Evolutionary conservation across 1,140 invertebrate species (phyloP).

Genomic region (Drosophila teissieri): DNA sequence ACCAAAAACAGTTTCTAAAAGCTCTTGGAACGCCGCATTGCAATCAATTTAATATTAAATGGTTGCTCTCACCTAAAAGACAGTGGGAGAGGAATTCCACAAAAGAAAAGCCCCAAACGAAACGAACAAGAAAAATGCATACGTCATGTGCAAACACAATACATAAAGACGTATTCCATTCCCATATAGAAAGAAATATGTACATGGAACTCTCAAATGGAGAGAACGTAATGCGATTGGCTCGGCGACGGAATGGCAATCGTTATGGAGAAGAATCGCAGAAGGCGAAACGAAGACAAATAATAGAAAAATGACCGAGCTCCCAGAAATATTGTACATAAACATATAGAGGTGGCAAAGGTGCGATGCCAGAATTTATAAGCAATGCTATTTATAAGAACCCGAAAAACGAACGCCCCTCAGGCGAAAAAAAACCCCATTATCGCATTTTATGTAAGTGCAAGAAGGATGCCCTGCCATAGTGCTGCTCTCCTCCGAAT

Average conservation of each 20-base stretch:
- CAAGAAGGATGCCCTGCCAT: conserved; percentile 8
- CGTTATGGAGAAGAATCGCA: conserved; percentile 48
- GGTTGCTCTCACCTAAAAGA: conserved; percentile 28
- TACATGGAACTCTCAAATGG: conserved; percentile 26
- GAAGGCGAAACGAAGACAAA: conserved; percentile 51
- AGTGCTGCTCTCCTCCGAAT: conserved; percentile 68
- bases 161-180: conserved; percentile 18
- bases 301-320: conserved; percentile 49
- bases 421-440: conserved; percentile 43
- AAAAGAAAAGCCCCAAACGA: conserved; percentile 33
- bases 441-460: conserved; percentile 13
- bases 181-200: conserved; percentile 5
- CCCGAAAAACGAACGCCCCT: conserved; percentile 60
- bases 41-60: conserved; percentile 42
- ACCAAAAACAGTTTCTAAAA: neutral
- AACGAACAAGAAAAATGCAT: conserved; percentile 33
- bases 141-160: conserved; percentile 36
- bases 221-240: conserved; percentile 53
- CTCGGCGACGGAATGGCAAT: conserved; percentile 41
- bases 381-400: conserved; percentile 60
- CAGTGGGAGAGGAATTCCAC: conserved; percentile 4
- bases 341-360: conserved; percentile 59
- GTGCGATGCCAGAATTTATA: conserved; percentile 54
- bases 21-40: conserved; percentile 12
- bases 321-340: conserved; percentile 17